Evolutionary conservation across 2,113 vertebrate species (phyloP), one percentile per base, ranked within the genome.

Genomic region (Neodon shergylaensis): DNA sequence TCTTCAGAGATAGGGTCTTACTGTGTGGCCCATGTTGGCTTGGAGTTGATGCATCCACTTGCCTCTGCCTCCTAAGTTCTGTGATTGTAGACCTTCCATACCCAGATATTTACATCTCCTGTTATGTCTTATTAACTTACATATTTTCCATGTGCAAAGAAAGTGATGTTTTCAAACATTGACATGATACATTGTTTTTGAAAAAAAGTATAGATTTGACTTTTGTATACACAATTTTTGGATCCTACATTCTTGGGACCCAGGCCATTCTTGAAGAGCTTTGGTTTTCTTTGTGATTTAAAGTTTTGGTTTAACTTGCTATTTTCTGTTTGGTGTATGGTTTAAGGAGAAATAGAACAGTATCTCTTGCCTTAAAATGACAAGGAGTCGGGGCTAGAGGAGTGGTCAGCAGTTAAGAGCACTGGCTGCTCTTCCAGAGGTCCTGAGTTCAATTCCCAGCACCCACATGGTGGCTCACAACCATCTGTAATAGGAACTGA

Each of bases 311-410:
- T 89, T 47, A 58, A 44, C 58, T 86, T 82, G 61, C 11, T 83
- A 4, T 96, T 44, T 89, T 95, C 79, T 96, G 73, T 28, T 93
- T 90, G 61, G 42, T 84, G 36, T 76, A 3, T 96, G 6, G 44
- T 88, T 31, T 73, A 54, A 81, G 5, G 83, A n/a, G 54, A 88
- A 92, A 52, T 72, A 66, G 68, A 70, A 70, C 49, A 82, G 86
- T 70, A 72, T 72, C 58, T 94, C 72, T 83, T 92, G n/a, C 52
- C 91, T 96, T 85, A 91, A 88, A 91, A 66, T 92, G 92, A 47
- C 68, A 39, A 76, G 79, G 47, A 81, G 26, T 66, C 31, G 24
- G 3, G 63, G 63, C 26, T 66, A 8, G 26, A 28, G 63, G 28
- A 28, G 28, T 66, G 63, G 26, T 66, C 63, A 66, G 26, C 9